Evolutionary conservation across 2,888 invertebrate species (phyloP).

Genomic region (Invenusta paracnida): DNA sequence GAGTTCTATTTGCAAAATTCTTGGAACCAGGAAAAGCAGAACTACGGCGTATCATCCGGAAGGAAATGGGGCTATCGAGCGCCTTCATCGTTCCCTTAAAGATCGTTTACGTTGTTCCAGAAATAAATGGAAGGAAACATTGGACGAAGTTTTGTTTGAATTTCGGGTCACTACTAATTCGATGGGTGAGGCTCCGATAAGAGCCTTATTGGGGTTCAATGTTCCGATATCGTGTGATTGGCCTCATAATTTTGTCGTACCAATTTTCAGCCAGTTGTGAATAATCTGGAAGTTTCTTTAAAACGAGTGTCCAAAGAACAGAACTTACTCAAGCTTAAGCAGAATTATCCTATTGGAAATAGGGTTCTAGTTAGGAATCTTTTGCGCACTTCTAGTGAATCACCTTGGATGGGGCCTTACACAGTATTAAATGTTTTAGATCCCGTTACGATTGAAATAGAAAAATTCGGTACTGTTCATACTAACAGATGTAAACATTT

Average conservation of each 20-base stretch:
- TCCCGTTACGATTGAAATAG: neutral
- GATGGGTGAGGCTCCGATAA: neutral
- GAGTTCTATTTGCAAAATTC: conserved; percentile 12
- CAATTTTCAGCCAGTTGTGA: neutral
- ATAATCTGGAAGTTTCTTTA: neutral
- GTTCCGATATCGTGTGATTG: neutral
- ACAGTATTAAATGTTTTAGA: neutral
- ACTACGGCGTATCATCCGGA: neutral
- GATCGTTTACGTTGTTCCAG: too few relatives aligned
- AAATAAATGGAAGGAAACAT: neutral
- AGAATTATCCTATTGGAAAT: neutral
- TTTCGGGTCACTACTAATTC: neutral
- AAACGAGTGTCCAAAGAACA: neutral
- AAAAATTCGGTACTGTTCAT: conserved; percentile 6
- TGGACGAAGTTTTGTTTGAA: neutral
- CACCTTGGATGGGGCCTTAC: neutral
- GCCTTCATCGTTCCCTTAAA: neutral
- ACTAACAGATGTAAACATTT: conserved; percentile 16
- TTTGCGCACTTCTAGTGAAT: neutral
- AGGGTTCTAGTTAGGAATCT: neutral
- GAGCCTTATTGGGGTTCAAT: neutral
- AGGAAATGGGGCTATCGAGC: conserved; percentile 30
- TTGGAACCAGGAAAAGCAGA: neutral
- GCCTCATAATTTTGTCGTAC: neutral
- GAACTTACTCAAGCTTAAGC: neutral